phyloP scores from a whole-genome alignment of 2,888 invertebrate species.

The Troides oblongomaculatus region DNA sequence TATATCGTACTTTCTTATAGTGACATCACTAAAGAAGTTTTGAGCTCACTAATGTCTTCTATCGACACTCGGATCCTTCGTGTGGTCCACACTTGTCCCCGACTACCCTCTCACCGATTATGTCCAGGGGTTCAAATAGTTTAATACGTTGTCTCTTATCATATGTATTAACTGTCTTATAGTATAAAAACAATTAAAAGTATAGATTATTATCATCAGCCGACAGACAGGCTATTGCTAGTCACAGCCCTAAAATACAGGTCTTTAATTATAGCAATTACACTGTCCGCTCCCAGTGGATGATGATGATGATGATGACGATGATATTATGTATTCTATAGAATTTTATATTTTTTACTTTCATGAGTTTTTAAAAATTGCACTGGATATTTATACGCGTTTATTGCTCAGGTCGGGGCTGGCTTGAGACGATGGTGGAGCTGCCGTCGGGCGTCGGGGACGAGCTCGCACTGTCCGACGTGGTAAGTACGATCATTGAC shows the following conservation, averaged over 20 bases:
- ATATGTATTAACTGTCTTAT: too few species aligned
- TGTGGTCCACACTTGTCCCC: background rate
- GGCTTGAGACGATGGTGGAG: slow-evolving; percentile 63
- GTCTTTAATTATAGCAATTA: too few species aligned
- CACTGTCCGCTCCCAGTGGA: too few species aligned
- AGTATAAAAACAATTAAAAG: too few species aligned
- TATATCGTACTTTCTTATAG: background rate
- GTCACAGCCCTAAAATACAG: too few species aligned
- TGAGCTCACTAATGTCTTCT: background rate
- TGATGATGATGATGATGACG: too few species aligned
- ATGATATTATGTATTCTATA: too few species aligned
- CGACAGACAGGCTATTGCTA: too few species aligned
- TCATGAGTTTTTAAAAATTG: too few species aligned
- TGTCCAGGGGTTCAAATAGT: background rate
- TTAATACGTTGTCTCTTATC: background rate
- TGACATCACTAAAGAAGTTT: background rate
- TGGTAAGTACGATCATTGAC: slow-evolving; percentile 41
- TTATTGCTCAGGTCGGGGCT: slow-evolving; percentile 44
- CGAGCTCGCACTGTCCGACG: slow-evolving; percentile 44
- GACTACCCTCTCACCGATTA: background rate
- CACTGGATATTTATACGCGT: too few species aligned
- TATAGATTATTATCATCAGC: too few species aligned
- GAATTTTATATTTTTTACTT: too few species aligned
- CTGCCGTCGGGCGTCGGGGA: slow-evolving; percentile 57
- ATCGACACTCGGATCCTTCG: background rate